Base-by-base conservation (phyloP, 2,797 vertebrate species). In the Pristis pectinata region DNA sequence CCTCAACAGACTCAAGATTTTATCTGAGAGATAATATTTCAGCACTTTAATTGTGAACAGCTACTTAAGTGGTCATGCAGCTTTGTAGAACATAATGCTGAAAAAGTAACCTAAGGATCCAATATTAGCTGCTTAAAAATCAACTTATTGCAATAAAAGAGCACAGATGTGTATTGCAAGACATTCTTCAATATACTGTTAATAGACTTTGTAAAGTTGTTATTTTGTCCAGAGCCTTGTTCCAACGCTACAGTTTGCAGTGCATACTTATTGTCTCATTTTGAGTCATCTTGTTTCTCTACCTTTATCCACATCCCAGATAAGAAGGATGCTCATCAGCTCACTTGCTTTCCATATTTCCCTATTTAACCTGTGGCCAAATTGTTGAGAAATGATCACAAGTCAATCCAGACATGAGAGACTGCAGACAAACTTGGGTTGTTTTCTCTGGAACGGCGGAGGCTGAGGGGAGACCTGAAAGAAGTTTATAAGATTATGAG, bases 21-120 rank as follows among this genome's bases (percentile, higher is more conserved):
- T 41, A 91, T 91, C 37, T 37, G 87, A 91, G 37, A 41, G 53
- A 17, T 93, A 27, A 34, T 89, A n/a, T 89, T 94, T 94, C 92
- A 94, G 91, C 91, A 93, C 91, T 13, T 24, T 72, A 72, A 72
- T 34, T 93, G 41, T 93, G 91, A 93, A 93, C 91, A 93, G 92
- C 92, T 74, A 94, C 92, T 94, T 15, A 76, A 91, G 67, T 67
- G n/a, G 41, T 67, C 61, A 44, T 79, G 67, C n/a, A 41, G 61
- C 19, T 67, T 67, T 64, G 37, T 7, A 91, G 61, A 61, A 15
- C 24, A 87, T 56, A 59, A 49, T 27, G 49, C 49, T 87, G 82
- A 49, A 59, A 59, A 6, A 19, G 56, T 24, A 37, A 37, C 27
- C 2, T 44, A 8, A 1, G 15, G 37, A 37, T 22, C 56, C 17